phyloP scores from a whole-genome alignment of 1,140 invertebrate genomes.

The Eupeodes corollae region DNA sequence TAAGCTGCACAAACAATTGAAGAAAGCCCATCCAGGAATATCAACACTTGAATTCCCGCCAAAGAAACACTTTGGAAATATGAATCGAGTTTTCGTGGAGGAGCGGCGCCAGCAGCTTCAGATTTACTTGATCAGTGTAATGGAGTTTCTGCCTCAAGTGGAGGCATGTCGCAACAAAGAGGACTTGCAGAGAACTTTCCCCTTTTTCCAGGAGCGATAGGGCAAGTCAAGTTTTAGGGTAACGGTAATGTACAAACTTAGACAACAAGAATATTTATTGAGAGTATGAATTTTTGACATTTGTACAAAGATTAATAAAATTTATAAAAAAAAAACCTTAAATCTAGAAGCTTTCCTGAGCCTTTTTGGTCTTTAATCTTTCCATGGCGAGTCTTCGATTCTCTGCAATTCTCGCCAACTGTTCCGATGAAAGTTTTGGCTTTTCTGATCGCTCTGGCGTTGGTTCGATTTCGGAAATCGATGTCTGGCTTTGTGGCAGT shows the following conservation, averaged over 20 bases:
- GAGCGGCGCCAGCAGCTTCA: conserved; percentile 61
- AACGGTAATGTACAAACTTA: no score
- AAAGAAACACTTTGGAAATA: conserved; percentile 80
- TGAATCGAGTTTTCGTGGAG: conserved; percentile 70
- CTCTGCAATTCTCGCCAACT: conserved; percentile 33
- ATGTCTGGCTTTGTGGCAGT: conserved; percentile 20
- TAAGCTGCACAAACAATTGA: conserved; percentile 60
- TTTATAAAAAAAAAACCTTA: no score
- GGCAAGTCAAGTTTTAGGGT: neutral
- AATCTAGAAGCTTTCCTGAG: no score
- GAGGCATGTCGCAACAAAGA: conserved; percentile 41
- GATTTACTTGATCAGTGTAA: conserved; percentile 59
- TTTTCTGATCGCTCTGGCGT: conserved; percentile 6
- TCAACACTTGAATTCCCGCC: conserved; percentile 74
- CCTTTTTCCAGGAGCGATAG: conserved; percentile 29
- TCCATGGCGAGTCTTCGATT: conserved; percentile 30
- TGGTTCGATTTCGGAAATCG: conserved; percentile 15
- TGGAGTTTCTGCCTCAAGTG: conserved; percentile 56
- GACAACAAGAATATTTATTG: no score
- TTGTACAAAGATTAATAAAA: no score
- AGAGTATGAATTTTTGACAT: no score
- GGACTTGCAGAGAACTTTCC: conserved; percentile 28
- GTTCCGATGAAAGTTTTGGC: conserved; percentile 12
- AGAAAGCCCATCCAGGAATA: conserved; percentile 60
- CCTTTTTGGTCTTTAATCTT: conserved; percentile 17